Percentiles rank a stretch among this genome's conserved stretches.
These are phyloP conservation scores for Odocoileus hemionus DNA, from an alignment of 2,113 vertebrate genomes.

Conservation along the genomic window DNA sequence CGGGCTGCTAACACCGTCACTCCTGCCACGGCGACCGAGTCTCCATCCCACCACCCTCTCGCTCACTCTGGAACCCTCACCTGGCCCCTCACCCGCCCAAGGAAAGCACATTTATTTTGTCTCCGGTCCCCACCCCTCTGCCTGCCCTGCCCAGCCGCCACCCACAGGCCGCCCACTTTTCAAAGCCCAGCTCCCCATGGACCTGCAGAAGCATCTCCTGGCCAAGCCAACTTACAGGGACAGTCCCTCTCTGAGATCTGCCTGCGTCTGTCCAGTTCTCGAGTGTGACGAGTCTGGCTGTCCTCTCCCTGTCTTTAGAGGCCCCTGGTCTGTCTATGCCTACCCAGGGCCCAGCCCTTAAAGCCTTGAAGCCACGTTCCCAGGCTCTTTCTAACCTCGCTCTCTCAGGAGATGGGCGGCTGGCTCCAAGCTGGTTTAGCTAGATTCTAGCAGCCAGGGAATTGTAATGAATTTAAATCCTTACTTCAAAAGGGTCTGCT, in stretches of 20 bases:
- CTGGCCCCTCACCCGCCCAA: background rate
- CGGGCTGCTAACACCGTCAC: fast-evolving
- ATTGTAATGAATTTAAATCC: background rate
- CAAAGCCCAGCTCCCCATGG: background rate
- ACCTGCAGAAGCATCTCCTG: background rate
- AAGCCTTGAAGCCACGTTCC: background rate
- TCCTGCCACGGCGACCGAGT: fast-evolving
- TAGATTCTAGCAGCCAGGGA: background rate
- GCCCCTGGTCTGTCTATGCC: background rate
- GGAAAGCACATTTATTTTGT: background rate
- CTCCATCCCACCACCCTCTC: background rate
- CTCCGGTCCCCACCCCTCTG: background rate
- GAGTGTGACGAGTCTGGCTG: background rate
- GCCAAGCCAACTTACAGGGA: background rate
- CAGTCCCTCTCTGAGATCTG: background rate
- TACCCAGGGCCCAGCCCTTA: background rate
- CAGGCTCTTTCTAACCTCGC: background rate
- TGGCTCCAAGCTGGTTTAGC: background rate
- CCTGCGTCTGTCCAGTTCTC: background rate
- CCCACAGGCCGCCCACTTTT: background rate
- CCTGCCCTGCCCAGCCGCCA: background rate
- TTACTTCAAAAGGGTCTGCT: background rate
- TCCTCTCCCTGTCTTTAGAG: background rate
- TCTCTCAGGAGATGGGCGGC: background rate
- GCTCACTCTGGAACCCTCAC: background rate